Percentiles rank a stretch among this genome's conserved stretches.
Conservation (phyloP, 2,113 vertebrate species). For the Megaptera novaeangliae region DNA sequence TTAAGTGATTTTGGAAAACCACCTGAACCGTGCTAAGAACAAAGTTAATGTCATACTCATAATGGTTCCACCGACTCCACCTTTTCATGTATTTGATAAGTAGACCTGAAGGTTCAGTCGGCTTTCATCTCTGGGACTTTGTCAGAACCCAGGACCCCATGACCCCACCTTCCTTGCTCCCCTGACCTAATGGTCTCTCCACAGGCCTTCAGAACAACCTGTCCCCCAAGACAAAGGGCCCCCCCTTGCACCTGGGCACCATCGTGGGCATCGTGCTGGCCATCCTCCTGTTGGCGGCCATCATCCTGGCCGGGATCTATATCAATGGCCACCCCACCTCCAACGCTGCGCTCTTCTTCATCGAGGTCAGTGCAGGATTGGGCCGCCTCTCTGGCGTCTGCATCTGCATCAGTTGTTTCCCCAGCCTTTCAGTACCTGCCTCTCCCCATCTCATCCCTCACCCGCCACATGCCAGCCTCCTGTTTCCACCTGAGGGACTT, state of each 20-base stretch:
- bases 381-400: accelerated
- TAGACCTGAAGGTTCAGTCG: not conserved
- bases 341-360: slow-evolving; percentile 90
- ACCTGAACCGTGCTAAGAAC: not conserved
- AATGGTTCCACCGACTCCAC: not conserved
- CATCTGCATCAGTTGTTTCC: accelerated
- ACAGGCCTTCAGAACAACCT: slow-evolving; percentile 71
- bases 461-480: accelerated
- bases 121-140: not conserved
- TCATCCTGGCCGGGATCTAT: slow-evolving; percentile 91
- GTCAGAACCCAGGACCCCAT: not conserved
- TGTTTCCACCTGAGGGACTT: not conserved
- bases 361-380: slow-evolving; percentile 84
- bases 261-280: slow-evolving; percentile 90
- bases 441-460: not conserved
- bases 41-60: accelerated
- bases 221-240: slow-evolving; percentile 61
- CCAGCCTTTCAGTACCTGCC: not conserved
- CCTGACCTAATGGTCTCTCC: not conserved
- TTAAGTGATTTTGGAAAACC: not conserved
- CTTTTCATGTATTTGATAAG: not conserved
- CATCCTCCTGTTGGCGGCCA: slow-evolving; percentile 83
- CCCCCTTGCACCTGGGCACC: slow-evolving; percentile 86
- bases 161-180: not conserved
- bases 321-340: slow-evolving; percentile 90